phyloP scores from a whole-genome alignment of 2,113 vertebrate species.

The Hiodon alosoides region DNA sequence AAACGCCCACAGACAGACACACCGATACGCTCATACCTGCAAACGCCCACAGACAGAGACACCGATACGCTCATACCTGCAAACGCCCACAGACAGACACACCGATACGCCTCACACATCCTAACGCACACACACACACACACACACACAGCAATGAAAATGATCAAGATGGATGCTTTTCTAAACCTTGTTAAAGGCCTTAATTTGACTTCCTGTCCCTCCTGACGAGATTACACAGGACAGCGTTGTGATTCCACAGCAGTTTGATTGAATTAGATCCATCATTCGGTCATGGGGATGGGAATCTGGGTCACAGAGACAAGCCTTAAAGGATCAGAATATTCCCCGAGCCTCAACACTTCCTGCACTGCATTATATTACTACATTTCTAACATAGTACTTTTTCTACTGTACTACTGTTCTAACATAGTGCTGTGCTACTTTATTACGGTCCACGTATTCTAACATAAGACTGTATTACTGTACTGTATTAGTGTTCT shows the following conservation, averaged over 20 bases:
- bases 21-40: not conserved
- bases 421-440: no score
- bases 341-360: not conserved
- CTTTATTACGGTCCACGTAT: no score
- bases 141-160: conserved; percentile 22
- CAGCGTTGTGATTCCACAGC: conserved; percentile 50
- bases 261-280: conserved; percentile 52
- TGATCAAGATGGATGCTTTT: conserved; percentile 16
- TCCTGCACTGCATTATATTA: no score
- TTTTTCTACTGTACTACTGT: no score
- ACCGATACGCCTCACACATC: conserved; percentile 26
- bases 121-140: not conserved
- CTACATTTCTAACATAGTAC: no score
- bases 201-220: conserved; percentile 43
- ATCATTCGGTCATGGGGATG: conserved; percentile 42
- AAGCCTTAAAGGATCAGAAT: conserved; percentile 51
- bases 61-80: not conserved
- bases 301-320: conserved; percentile 58
- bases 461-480: no score
- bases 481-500: no score
- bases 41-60: not conserved
- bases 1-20: not conserved
- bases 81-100: conserved; percentile 1
- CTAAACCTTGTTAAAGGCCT: conserved; percentile 45
- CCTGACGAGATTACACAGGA: conserved; percentile 55